Evolutionary conservation across 1,140 invertebrate genomes (phyloP).

Genomic region (Eupristina koningsbergeri): DNA sequence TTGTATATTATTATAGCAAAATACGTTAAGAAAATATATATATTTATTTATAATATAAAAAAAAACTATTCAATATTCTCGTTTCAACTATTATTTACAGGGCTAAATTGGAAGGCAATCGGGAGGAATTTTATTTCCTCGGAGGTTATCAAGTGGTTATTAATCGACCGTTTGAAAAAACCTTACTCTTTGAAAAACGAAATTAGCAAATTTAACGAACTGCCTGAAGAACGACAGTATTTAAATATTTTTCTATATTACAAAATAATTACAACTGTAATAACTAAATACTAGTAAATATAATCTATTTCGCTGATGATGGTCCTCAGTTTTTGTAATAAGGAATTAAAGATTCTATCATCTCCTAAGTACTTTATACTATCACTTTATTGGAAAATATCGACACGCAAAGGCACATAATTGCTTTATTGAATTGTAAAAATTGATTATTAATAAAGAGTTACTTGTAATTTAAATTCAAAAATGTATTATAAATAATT

Average conservation of each 20-base stretch:
- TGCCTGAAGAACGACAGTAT: neutral
- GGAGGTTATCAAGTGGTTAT: neutral
- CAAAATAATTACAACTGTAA: conserved; percentile 37
- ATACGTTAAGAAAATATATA: conserved; percentile 34
- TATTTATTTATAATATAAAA: conserved; percentile 28
- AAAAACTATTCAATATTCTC: conserved; percentile 23
- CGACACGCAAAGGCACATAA: conserved; percentile 46
- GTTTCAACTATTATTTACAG: conserved; percentile 25
- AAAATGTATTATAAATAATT: too few relatives aligned
- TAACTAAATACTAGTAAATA: conserved; percentile 24
- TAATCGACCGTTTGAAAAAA: neutral
- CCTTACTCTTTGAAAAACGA: neutral
- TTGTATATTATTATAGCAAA: conserved; percentile 8
- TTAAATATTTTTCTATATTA: conserved; percentile 35
- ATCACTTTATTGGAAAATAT: conserved; percentile 45
- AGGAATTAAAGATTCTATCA: neutral
- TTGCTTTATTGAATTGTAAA: conserved; percentile 30
- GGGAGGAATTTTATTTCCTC: neutral
- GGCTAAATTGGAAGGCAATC: conserved; percentile 9
- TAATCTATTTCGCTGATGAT: conserved; percentile 19
- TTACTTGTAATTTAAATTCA: too few relatives aligned
- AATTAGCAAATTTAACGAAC: conserved; percentile 27
- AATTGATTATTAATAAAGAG: conserved; percentile 20
- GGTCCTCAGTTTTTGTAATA: conserved; percentile 13
- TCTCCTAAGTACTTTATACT: conserved; percentile 47